Conservation (phyloP, 2,113 vertebrate species). For the Gymnogyps californianus region DNA sequence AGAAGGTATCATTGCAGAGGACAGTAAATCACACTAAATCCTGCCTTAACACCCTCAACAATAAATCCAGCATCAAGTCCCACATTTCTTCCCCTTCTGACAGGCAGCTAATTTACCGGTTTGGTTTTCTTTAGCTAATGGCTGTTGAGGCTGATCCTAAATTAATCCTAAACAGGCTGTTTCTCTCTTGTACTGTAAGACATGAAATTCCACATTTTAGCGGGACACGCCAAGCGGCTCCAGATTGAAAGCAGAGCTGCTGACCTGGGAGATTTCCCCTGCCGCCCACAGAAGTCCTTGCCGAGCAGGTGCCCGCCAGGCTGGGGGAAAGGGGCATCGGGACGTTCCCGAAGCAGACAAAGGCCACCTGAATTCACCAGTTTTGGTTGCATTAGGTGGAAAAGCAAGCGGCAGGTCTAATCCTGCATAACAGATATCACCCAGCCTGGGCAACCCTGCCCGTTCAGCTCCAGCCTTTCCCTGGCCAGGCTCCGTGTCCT, state of each 20-base stretch:
- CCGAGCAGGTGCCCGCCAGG: background rate
- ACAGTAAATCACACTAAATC: background rate
- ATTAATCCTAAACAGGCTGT: constrained; percentile 7
- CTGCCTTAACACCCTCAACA: background rate
- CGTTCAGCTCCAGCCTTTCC: background rate
- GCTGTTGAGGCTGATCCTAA: background rate
- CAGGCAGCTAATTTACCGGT: background rate
- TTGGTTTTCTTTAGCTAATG: background rate
- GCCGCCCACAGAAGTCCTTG: background rate
- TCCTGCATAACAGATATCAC: background rate
- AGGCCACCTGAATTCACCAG: background rate
- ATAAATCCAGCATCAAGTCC: background rate
- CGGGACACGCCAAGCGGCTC: rapidly evolving
- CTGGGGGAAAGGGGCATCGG: rapidly evolving
- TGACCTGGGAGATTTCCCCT: background rate
- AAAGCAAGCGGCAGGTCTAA: background rate
- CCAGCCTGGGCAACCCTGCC: background rate
- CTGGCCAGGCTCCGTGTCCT: rapidly evolving
- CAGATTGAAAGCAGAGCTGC: background rate
- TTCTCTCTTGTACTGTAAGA: background rate
- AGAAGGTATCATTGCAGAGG: background rate
- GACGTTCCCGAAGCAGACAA: background rate
- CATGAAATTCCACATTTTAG: background rate
- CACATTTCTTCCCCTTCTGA: background rate
- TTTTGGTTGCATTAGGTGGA: background rate